Evolutionary conservation across 2,113 vertebrate species (phyloP), one percentile per base, ranked within the genome.

Genomic region (Anhinga rufa): DNA sequence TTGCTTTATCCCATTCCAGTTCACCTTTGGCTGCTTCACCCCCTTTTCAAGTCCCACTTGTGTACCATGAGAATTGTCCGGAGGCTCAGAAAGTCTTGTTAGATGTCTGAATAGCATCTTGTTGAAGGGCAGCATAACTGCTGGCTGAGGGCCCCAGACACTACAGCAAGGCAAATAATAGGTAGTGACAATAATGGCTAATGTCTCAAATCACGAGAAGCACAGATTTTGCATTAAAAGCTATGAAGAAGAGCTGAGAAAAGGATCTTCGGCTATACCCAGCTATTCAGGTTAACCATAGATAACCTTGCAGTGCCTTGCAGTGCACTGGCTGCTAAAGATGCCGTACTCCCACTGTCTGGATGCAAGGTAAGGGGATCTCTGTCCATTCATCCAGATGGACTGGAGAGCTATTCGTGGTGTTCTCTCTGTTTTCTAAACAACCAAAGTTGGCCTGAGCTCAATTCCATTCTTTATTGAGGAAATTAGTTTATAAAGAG

Each of bases 401-500:
- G 49, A 54, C 36, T 58, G 54, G 26, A 92, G 54, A 54, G 48
- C 29, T 86, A 34, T 36, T 72, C 8, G 20, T 61, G 29, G 65
- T 42, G 21, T 12, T 49, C 32, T 91, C 24, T 3, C 26, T 78
- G 54, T 76, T 71, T 86, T 75, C 64, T 91, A 79, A 93, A 82
- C 48, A 86, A 71, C 36, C 8, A 46, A 82, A 89, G n/a, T 26
- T 91, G 91, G 83, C 83, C 83, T 68, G 44, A 91, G 61, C 62
- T 87, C 70, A 91, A 60, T 60, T 82, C 48, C 20, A 44, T n/a
- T 65, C 51, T 91, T 82, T 57, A 52, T 29, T 26, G 28, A 79
- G 93, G 78, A 96, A 95, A 96, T 92, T 57, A 90, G 26, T 82
- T 91, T 80, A 88, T 92, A 85, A 95, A 91, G 77, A 88, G 54